phyloP scores from a whole-genome alignment of 2,797 vertebrate species.

The Anniella stebbinsi region DNA sequence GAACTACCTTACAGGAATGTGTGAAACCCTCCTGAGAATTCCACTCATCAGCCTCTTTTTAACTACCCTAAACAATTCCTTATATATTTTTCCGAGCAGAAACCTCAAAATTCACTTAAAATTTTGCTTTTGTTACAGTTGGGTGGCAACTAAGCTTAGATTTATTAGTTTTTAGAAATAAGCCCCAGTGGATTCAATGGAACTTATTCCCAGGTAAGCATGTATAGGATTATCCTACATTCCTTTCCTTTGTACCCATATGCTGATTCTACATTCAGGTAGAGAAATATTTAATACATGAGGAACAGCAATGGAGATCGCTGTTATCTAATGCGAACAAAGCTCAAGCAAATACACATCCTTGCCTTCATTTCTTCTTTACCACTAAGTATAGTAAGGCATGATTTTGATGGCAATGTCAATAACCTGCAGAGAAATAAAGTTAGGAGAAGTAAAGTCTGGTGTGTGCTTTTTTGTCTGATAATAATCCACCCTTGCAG shows the following conservation, averaged over 20 bases:
- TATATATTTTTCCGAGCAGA: not conserved
- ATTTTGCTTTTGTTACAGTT: not conserved
- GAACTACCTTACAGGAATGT: not conserved
- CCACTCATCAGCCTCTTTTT: not conserved
- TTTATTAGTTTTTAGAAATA: not conserved
- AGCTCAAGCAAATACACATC: not conserved
- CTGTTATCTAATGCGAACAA: not conserved
- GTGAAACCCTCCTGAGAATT: not conserved
- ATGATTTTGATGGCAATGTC: slow-evolving; percentile 6
- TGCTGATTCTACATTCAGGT: not conserved
- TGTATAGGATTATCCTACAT: not conserved
- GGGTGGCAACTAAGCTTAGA: not conserved
- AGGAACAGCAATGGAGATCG: not conserved
- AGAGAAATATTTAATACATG: not conserved
- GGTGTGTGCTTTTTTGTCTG: not conserved
- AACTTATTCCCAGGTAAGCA: not conserved
- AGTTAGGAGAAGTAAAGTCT: not conserved
- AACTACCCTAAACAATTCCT: not conserved
- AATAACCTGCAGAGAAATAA: slow-evolving; percentile 3
- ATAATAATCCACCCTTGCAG: slow-evolving; percentile 38
- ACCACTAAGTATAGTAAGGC: not conserved
- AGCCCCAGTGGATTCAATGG: not conserved
- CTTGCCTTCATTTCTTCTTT: not conserved
- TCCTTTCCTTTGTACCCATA: not conserved
- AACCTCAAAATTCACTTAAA: not conserved